Evolutionary conservation across 1,140 invertebrate genomes (phyloP).

Genomic region (Tetramorium simillimum): DNA sequence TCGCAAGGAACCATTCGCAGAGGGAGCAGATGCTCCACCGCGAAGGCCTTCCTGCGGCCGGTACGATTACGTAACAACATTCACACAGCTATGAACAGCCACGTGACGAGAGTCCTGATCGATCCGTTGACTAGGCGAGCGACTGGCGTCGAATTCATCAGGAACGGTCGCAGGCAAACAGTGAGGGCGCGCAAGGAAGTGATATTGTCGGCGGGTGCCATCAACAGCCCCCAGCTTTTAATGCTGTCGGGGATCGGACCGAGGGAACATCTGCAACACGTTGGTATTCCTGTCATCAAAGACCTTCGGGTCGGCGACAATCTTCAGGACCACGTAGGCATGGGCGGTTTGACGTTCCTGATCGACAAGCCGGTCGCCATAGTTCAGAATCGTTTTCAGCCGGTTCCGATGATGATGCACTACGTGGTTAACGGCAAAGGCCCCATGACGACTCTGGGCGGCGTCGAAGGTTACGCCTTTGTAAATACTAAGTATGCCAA

Average conservation of each 20-base stretch:
- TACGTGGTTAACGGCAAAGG: constrained; percentile 91
- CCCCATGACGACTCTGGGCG: constrained; percentile 94
- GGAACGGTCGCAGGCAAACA: constrained; percentile 88
- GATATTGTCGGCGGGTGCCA: constrained; percentile 92
- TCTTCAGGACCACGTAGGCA: constrained; percentile 93
- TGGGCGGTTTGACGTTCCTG: constrained; percentile 92
- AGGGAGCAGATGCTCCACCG: constrained; percentile 95
- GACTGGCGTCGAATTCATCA: constrained; percentile 91
- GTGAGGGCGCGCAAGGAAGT: constrained; percentile 91
- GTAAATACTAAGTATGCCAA: constrained; percentile 94
- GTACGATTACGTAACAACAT: constrained; percentile 92
- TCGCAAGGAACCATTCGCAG: constrained; percentile 95
- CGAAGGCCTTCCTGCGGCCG: constrained; percentile 95
- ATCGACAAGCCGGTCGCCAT: constrained; percentile 92
- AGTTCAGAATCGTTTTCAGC: constrained; percentile 90
- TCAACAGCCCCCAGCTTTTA: constrained; percentile 92
- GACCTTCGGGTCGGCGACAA: constrained; percentile 92
- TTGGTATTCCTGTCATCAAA: constrained; percentile 90
- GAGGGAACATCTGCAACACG: constrained; percentile 88
- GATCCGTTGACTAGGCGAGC: constrained; percentile 90
- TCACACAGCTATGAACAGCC: constrained; percentile 91
- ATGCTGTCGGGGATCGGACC: constrained; percentile 96
- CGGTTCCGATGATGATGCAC: constrained; percentile 91
- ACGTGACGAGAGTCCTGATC: constrained; percentile 90
- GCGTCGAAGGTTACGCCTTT: constrained; percentile 94